Evolutionary conservation across 2,113 vertebrate genomes (phyloP).

Genomic region (Furnarius figulus): DNA sequence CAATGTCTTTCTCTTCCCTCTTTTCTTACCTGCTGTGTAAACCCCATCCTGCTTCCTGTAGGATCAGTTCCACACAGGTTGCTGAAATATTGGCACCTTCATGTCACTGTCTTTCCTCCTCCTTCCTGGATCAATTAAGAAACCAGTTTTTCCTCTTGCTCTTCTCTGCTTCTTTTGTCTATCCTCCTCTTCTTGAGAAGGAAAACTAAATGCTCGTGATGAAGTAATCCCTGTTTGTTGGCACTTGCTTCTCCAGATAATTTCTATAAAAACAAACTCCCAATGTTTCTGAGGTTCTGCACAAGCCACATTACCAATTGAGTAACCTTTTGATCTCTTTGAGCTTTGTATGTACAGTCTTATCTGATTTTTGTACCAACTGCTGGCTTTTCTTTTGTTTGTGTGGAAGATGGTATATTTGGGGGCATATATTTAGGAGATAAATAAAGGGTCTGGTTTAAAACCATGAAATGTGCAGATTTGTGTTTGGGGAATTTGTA

Average conservation of each 20-base stretch:
- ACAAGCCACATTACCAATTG: not conserved
- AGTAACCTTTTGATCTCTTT: slow-evolving; percentile 11
- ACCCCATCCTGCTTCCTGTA: not conserved
- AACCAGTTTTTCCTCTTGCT: slow-evolving; percentile 72
- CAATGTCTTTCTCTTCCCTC: not conserved
- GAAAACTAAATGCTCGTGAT: slow-evolving; percentile 24
- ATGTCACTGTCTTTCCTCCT: slow-evolving; percentile 47
- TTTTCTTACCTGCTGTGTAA: not conserved
- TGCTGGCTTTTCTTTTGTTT: not conserved
- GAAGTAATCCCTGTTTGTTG: slow-evolving; percentile 49
- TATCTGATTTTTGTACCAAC: not conserved
- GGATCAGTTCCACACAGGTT: slow-evolving; percentile 30
- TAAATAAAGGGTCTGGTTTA: not conserved
- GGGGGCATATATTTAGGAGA: not conserved
- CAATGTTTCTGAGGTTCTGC: not conserved
- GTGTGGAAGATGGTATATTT: not conserved
- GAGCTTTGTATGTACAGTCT: not conserved
- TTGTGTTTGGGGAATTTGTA: not conserved
- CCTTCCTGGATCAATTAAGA: slow-evolving; percentile 57
- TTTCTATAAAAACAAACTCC: slow-evolving; percentile 39
- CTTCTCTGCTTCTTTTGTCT: not conserved
- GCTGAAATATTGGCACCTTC: slow-evolving; percentile 50
- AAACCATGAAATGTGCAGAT: not conserved
- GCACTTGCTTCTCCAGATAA: slow-evolving; percentile 45
- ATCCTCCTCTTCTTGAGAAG: not conserved